Evolutionary conservation across 2,888 invertebrate species (phyloP).

Genomic region (Rhagophthalmus giganteus): DNA sequence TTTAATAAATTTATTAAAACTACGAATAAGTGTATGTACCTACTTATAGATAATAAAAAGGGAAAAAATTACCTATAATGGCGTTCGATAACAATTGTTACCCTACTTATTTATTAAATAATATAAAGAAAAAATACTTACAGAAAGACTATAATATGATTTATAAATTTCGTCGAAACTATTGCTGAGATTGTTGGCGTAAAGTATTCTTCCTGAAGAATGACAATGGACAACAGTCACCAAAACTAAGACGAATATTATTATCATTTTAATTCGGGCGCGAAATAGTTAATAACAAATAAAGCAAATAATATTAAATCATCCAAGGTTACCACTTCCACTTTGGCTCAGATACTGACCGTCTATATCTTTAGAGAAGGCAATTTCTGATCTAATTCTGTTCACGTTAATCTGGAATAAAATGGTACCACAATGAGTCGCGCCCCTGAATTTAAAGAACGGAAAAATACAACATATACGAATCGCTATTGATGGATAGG

Average conservation of each 20-base stretch:
- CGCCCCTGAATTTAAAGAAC: conserved; percentile 27
- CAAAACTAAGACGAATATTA: conserved; percentile 34
- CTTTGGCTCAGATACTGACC: conserved; percentile 23
- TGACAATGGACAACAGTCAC: conserved; percentile 33
- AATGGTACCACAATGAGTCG: conserved; percentile 20
- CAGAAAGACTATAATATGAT: too few relatives aligned
- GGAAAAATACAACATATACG: conserved; percentile 27
- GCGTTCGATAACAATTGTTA: too few relatives aligned
- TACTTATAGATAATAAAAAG: too few relatives aligned
- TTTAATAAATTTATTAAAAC: too few relatives aligned
- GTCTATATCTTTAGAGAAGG: conserved; percentile 13
- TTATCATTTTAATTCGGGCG: conserved; percentile 37
- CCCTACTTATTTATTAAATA: not conserved
- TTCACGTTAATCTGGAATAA: conserved; percentile 22
- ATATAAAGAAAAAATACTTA: conserved; percentile 12
- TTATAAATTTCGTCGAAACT: conserved; percentile 29
- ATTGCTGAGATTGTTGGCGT: conserved; percentile 31
- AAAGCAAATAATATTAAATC: conserved; percentile 26
- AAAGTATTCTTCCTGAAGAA: conserved; percentile 22
- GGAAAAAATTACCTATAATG: too few relatives aligned
- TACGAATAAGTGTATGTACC: too few relatives aligned
- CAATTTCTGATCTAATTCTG: conserved; percentile 22
- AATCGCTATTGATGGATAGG: conserved; percentile 13
- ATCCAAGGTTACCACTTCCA: conserved; percentile 30
- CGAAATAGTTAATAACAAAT: conserved; percentile 21